phyloP scores from a whole-genome alignment of 2,888 invertebrate genomes.

The Auanema freiburgensis region DNA sequence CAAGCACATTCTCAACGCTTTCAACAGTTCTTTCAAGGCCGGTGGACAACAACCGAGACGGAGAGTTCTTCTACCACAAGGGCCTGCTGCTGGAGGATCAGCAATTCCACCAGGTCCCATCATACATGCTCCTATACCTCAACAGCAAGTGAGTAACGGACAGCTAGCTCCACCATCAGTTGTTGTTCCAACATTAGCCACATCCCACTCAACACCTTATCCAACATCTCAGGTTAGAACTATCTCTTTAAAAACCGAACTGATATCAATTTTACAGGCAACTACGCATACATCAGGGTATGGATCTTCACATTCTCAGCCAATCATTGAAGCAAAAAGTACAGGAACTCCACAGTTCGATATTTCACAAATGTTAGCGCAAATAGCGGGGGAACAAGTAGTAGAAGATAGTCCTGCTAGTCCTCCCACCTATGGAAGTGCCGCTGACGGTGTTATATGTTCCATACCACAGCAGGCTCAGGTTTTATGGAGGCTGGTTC shows the following conservation, averaged over 20 bases:
- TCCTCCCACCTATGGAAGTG: conserved; percentile 23
- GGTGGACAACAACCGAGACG: conserved; percentile 22
- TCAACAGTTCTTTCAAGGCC: conserved; percentile 7
- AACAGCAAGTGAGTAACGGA: conserved; percentile 23
- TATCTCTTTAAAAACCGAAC: background rate
- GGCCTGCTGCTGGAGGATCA: conserved; percentile 19
- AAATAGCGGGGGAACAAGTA: conserved; percentile 35
- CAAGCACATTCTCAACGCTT: background rate
- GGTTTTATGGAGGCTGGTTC: conserved; percentile 25
- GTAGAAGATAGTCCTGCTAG: conserved; percentile 41
- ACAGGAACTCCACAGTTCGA: conserved; percentile 28
- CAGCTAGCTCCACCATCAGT: conserved; percentile 39
- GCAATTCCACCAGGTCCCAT: conserved; percentile 19
- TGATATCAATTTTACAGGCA: too few species aligned
- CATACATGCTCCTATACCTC: conserved; percentile 40
- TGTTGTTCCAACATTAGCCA: conserved; percentile 37
- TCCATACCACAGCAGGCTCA: conserved; percentile 25
- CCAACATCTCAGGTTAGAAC: conserved; percentile 6
- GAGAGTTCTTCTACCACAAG: conserved; percentile 52
- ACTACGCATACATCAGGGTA: too few species aligned
- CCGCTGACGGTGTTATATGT: conserved; percentile 3
- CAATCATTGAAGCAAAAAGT: too few species aligned
- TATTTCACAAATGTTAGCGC: conserved; percentile 48
- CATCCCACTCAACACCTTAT: conserved; percentile 4
- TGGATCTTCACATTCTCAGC: too few species aligned